A percentile compares a stretch with the other conserved stretches of the same genome.
Evolutionary conservation across 2,888 invertebrate species (phyloP).

Genomic region (Anaspis maculata): DNA sequence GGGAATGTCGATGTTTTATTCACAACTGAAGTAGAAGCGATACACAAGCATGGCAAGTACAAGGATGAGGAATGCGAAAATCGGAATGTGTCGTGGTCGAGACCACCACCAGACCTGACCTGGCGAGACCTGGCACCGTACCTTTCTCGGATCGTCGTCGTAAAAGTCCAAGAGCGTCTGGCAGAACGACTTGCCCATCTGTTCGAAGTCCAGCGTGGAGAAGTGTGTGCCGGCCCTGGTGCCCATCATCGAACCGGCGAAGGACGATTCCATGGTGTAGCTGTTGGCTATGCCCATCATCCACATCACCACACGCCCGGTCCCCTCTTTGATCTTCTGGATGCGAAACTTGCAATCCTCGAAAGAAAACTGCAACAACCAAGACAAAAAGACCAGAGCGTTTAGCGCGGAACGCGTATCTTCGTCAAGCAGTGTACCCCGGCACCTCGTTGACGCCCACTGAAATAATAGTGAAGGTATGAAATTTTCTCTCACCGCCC

Average conservation of each 20-base stretch:
- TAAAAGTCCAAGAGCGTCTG: slow-evolving; percentile 88
- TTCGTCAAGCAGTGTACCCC: too few species aligned
- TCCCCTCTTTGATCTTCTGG: slow-evolving; percentile 90
- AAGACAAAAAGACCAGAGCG: too few species aligned
- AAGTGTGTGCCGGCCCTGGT: slow-evolving; percentile 79
- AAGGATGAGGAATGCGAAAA: slow-evolving; percentile 8
- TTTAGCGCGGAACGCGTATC: too few species aligned
- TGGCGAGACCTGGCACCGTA: too few species aligned
- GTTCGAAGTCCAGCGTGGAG: slow-evolving; percentile 66
- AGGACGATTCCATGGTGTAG: slow-evolving; percentile 92
- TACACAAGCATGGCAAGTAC: slow-evolving; percentile 6
- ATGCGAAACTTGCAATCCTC: slow-evolving; percentile 91
- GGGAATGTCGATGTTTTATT: too few species aligned
- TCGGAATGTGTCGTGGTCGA: too few species aligned
- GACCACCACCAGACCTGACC: too few species aligned
- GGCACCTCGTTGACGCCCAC: too few species aligned
- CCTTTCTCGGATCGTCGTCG: slow-evolving; percentile 77
- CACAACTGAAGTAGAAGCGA: too few species aligned
- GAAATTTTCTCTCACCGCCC: too few species aligned
- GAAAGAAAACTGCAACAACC: slow-evolving; percentile 88
- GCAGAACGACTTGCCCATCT: slow-evolving; percentile 83
- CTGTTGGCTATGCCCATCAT: slow-evolving; percentile 91
- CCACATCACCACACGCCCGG: slow-evolving; percentile 91
- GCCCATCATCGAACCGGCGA: slow-evolving; percentile 82
- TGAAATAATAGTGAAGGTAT: too few species aligned